Base-by-base conservation (phyloP, 2,888 invertebrate genomes). In the Coenonympha arcania region DNA sequence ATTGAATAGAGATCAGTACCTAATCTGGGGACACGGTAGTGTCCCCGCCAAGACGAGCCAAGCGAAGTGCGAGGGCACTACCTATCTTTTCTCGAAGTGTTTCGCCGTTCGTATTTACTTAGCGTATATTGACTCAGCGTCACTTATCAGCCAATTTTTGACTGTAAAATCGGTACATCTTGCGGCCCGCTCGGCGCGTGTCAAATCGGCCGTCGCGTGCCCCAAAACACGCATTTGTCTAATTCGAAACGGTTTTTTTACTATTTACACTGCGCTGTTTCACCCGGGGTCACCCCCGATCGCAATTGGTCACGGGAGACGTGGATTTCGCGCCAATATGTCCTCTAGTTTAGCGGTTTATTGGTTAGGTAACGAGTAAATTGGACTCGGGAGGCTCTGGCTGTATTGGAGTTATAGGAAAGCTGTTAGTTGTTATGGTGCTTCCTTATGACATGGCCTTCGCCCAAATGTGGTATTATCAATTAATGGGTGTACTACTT, bases 151-250 rank as follows among this genome's bases (percentile, higher is more conserved):
- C 36, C 36, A 45, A 36, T 45, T 45, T 39, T 15, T 28, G 16
- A 18, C 16, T 39, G 40, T 33, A 30, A 30, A 49, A 37, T 36
- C 9, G 15, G 20, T 15, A 31, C 54, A 57, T 56, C 53, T 52
- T 54, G 54, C 46, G 59, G 63, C 67, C 52, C 60, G 64, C 62
- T 57, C 68, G 61, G 56, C 59, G 68, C 76, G 71, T 68, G 67
- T 57, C 74, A 49, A 73, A 81, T 76, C 63, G 60, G 53, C 51
- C 63, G 81, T 75, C 83, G 79, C 81, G 84, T 83, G 83, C 74
- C 77, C 77, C 76, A 76, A 80, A 85, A 82, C 82, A 84, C 65
- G 73, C 79, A 81, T 86, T 85, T 80, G 77, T 85, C 80, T 81
- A 70, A 81, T 85, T 84, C 72, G 85, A 71, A 64, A 62, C 79